A percentile compares a stretch with the other conserved stretches of the same genome.
These are phyloP conservation scores for Adelosebastes latens DNA, from an alignment of 2,797 vertebrate species.

Conservation along the genomic window DNA sequence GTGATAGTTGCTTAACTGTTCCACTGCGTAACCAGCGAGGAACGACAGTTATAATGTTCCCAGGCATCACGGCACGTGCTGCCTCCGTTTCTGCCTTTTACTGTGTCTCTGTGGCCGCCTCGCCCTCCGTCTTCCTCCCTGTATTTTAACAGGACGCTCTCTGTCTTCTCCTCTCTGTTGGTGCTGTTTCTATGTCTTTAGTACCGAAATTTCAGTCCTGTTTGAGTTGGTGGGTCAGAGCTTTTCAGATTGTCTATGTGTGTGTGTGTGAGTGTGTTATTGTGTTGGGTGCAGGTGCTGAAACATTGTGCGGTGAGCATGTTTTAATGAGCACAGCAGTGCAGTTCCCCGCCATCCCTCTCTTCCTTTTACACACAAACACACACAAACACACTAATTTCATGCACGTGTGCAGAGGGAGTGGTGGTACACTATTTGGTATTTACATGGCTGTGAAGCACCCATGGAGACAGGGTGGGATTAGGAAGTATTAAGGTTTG, in stretches of 20 bases:
- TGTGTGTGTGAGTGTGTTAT: slow-evolving; percentile 36
- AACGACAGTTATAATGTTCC: slow-evolving; percentile 24
- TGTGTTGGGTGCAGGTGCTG: slow-evolving; percentile 75
- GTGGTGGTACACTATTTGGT: slow-evolving; percentile 33
- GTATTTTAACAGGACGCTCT: background rate
- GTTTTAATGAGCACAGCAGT: slow-evolving; percentile 70
- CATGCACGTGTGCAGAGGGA: slow-evolving; percentile 40
- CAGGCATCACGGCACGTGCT: slow-evolving; percentile 20
- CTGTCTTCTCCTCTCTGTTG: slow-evolving; percentile 5
- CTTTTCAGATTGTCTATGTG: slow-evolving; percentile 29
- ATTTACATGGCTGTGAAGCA: slow-evolving; percentile 12
- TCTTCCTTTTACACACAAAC: slow-evolving; percentile 41
- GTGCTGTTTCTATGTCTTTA: slow-evolving; percentile 31
- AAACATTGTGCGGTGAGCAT: slow-evolving; percentile 75
- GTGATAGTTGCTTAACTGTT: slow-evolving; percentile 47
- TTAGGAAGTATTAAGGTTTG: slow-evolving; percentile 19
- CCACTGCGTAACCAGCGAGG: slow-evolving; percentile 14
- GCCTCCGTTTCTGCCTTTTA: slow-evolving; percentile 39
- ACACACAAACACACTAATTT: slow-evolving; percentile 31
- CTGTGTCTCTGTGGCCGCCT: slow-evolving; percentile 15
- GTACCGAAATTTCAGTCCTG: slow-evolving; percentile 30
- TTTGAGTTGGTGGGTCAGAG: slow-evolving; percentile 49
- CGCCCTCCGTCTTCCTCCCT: slow-evolving; percentile 1
- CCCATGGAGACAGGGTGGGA: background rate
- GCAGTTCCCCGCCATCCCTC: slow-evolving; percentile 35